Conservation (phyloP, 2,113 vertebrate genomes). For the Anthoscopus minutus region DNA sequence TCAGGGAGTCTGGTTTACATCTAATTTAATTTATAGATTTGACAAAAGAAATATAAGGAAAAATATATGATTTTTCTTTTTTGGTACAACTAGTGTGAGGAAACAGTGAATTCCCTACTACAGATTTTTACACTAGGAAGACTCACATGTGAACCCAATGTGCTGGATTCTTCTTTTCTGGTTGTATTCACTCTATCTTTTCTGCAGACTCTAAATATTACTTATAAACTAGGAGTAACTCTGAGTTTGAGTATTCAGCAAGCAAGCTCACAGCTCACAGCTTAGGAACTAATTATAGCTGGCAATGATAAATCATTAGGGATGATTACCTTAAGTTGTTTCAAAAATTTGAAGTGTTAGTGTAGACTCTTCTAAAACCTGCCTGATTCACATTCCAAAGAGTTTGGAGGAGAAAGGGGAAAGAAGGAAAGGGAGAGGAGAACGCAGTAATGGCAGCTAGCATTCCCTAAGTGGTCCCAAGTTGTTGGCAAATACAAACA, state of each 20-base stretch:
- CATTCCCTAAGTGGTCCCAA: not conserved
- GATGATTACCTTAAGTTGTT: not conserved
- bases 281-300: not conserved
- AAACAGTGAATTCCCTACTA: not conserved
- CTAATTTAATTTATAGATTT: not conserved
- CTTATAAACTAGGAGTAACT: not conserved
- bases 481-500: not conserved
- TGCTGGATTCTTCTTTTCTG: not conserved
- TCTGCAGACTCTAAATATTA: not conserved
- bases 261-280: not conserved
- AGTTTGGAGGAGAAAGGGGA: not conserved
- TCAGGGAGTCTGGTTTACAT: not conserved
- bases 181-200: fast-evolving
- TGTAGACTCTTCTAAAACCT: not conserved
- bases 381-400: not conserved
- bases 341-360: not conserved
- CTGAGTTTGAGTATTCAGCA: not conserved
- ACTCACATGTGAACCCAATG: not conserved
- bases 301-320: not conserved
- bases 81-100: not conserved
- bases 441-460: fast-evolving
- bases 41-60: not conserved
- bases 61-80: fast-evolving
- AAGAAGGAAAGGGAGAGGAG: fast-evolving
- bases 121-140: not conserved